Conservation (phyloP, 2,113 vertebrate species). For the Bos taurus region DNA sequence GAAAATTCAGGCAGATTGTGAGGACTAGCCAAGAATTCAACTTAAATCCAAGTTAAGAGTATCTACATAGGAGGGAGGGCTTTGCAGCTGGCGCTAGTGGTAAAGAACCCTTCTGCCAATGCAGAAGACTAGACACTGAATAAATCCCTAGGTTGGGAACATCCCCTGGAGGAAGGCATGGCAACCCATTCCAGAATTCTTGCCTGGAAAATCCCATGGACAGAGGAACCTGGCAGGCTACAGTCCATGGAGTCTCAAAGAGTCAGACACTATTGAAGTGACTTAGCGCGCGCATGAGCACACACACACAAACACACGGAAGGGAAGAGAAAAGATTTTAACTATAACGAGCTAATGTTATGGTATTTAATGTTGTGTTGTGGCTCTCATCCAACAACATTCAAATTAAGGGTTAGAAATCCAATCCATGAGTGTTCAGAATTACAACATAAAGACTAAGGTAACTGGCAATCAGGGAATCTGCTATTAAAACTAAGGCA, state of each 20-base stretch:
- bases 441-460: background rate
- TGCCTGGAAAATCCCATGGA: background rate
- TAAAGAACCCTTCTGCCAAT: background rate
- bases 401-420: background rate
- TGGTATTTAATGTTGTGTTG: background rate
- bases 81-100: background rate
- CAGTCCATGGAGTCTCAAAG: background rate
- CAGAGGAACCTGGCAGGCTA: background rate
- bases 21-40: background rate
- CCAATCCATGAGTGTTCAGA: background rate
- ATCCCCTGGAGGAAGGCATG: background rate
- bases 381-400: background rate
- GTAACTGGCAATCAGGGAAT: background rate
- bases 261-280: background rate
- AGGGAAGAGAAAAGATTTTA: background rate
- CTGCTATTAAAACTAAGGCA: background rate
- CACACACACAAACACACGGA: background rate
- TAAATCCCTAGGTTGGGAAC: background rate
- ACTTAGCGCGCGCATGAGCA: background rate
- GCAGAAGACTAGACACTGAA: background rate
- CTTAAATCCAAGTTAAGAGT: background rate
- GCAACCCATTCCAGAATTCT: background rate
- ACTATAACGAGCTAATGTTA: background rate
- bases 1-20: background rate
- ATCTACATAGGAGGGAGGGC: background rate